Evolutionary conservation across 2,113 vertebrate genomes (phyloP).

Genomic region (Cryptoleucopteryx plumbea): DNA sequence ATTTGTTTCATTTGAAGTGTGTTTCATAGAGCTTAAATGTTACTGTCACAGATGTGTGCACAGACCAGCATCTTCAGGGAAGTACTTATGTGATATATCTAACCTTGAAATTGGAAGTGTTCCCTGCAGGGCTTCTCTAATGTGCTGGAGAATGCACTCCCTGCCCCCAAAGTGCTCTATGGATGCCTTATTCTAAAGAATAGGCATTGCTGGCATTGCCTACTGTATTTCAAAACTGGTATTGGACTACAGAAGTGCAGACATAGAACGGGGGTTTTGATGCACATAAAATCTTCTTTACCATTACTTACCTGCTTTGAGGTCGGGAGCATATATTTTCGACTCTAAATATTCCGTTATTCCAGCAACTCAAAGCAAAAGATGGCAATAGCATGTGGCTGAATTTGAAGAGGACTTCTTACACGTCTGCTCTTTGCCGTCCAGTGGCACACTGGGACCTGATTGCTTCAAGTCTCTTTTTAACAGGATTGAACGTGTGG

Average conservation of each 20-base stretch:
- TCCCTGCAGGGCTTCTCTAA: background rate
- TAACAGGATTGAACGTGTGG: background rate
- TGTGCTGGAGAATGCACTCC: background rate
- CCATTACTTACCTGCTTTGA: constrained; percentile 3
- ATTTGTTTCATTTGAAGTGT: background rate
- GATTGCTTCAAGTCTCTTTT: background rate
- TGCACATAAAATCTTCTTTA: constrained; percentile 54
- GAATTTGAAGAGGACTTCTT: background rate
- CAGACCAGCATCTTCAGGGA: background rate
- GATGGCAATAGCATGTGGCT: background rate
- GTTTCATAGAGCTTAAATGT: background rate
- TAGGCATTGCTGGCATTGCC: background rate
- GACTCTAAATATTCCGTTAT: background rate
- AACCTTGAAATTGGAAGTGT: background rate
- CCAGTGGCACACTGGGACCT: background rate
- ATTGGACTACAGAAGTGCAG: background rate
- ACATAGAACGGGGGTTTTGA: background rate
- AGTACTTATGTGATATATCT: background rate
- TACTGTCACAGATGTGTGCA: background rate
- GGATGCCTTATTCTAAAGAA: background rate
- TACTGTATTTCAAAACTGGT: background rate
- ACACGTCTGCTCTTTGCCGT: background rate
- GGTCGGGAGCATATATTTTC: constrained; percentile 16
- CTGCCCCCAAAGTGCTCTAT: background rate
- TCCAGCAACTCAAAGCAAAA: background rate